phyloP scores from a whole-genome alignment of 2,113 vertebrate species.

The Amphilophus citrinellus region DNA sequence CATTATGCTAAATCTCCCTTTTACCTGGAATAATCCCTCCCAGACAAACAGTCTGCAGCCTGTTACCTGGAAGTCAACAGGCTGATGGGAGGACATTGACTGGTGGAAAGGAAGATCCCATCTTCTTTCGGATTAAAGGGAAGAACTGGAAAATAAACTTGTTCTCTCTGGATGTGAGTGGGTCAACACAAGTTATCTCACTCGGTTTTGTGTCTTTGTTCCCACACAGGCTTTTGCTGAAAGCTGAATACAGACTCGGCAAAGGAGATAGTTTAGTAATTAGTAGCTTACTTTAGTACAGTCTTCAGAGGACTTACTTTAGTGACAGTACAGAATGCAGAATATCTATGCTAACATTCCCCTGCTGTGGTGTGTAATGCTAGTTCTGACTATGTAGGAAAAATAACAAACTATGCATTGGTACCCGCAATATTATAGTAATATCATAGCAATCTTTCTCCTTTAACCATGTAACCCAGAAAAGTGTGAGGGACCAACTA shows the following conservation, averaged over 20 bases:
- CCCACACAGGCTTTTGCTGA: not conserved
- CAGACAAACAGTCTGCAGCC: slow-evolving; percentile 48
- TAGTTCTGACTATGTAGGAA: not conserved
- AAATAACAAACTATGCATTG: not conserved
- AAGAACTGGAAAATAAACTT: not conserved
- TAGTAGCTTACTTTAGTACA: not conserved
- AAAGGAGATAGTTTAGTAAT: not conserved
- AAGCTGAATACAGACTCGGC: not conserved
- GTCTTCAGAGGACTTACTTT: not conserved
- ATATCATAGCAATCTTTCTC: not conserved
- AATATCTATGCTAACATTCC: not conserved
- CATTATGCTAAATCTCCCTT: slow-evolving; percentile 73
- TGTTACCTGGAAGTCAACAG: slow-evolving; percentile 26
- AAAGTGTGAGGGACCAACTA: not conserved
- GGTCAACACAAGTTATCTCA: not conserved
- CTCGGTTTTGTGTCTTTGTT: not conserved
- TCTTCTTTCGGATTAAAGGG: not conserved
- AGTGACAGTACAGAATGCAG: not conserved
- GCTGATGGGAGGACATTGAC: not conserved
- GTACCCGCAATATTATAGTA: not conserved
- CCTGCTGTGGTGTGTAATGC: too few relatives aligned
- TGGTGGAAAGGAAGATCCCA: not conserved
- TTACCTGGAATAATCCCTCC: slow-evolving; percentile 72
- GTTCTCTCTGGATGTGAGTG: not conserved
- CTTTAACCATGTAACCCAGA: not conserved